Evolutionary conservation across 2,888 invertebrate genomes (phyloP).

Genomic region (Entomobrya proxima): DNA sequence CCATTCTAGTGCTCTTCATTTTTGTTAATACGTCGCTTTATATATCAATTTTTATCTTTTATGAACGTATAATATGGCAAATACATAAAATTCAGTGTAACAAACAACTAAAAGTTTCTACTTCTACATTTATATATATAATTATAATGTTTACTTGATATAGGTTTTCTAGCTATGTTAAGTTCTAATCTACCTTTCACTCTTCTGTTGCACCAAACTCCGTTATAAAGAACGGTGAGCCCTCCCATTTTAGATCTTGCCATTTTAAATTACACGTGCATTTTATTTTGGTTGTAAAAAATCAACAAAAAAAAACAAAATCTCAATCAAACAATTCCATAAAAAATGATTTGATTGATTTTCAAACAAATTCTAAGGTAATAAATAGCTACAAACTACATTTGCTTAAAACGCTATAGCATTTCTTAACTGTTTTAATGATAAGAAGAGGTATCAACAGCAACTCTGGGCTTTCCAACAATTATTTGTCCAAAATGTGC

Average conservation of each 20-base stretch:
- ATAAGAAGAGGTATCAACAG: too few relatives aligned
- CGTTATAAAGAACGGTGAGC: too few relatives aligned
- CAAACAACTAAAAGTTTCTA: slow-evolving; percentile 35
- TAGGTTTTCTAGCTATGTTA: neutral
- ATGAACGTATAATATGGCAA: slow-evolving; percentile 16
- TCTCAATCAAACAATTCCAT: neutral
- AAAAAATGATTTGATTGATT: neutral
- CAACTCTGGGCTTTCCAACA: too few relatives aligned
- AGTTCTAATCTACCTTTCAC: too few relatives aligned
- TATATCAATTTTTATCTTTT: neutral
- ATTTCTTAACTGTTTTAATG: too few relatives aligned
- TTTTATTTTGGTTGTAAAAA: neutral
- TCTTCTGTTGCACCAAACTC: too few relatives aligned
- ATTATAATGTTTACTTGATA: neutral
- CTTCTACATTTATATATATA: neutral
- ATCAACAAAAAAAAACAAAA: slow-evolving; percentile 8
- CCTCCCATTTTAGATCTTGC: too few relatives aligned
- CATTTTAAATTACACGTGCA: neutral
- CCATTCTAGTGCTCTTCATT: too few relatives aligned
- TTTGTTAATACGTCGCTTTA: too few relatives aligned
- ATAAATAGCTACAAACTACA: neutral
- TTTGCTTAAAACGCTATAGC: too few relatives aligned
- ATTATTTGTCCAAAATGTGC: too few relatives aligned
- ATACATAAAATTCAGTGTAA: slow-evolving; percentile 29
- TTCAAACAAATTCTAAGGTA: neutral